Conservation (phyloP, 2,797 vertebrate genomes). For the Megalops cyprinoides region DNA sequence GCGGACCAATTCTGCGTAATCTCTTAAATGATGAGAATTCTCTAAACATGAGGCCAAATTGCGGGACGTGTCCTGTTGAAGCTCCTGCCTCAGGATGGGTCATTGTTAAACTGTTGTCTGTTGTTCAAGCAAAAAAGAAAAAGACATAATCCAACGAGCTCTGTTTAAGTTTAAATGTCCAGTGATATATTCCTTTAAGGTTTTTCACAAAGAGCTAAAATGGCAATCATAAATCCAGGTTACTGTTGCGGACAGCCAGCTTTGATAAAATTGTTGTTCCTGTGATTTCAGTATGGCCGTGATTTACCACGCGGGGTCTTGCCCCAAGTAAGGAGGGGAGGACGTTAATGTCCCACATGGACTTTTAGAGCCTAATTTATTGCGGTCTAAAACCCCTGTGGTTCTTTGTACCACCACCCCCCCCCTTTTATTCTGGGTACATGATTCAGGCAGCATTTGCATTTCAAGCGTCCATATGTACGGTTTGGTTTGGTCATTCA, state of each 20-base stretch:
- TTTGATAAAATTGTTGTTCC: slow-evolving; percentile 55
- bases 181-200: not conserved
- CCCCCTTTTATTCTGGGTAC: too few species aligned
- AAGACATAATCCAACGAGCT: not conserved
- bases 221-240: not conserved
- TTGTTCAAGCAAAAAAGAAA: too few species aligned
- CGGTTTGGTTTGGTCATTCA: too few species aligned
- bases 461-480: too few species aligned
- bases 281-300: slow-evolving; percentile 66
- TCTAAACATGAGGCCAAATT: not conserved
- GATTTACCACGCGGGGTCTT: slow-evolving; percentile 57
- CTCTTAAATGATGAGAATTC: not conserved
- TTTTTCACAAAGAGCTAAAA: not conserved
- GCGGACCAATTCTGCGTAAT: not conserved
- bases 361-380: not conserved
- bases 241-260: not conserved
- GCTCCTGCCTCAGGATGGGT: not conserved
- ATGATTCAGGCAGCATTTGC: too few species aligned
- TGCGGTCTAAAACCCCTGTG: too few species aligned
- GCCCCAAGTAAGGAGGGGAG: not conserved
- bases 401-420: too few species aligned
- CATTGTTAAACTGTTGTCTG: not conserved
- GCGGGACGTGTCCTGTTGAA: not conserved
- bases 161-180: not conserved
- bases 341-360: not conserved